phyloP scores from a whole-genome alignment of 2,113 vertebrate species.

The Ictalurus furcatus region DNA sequence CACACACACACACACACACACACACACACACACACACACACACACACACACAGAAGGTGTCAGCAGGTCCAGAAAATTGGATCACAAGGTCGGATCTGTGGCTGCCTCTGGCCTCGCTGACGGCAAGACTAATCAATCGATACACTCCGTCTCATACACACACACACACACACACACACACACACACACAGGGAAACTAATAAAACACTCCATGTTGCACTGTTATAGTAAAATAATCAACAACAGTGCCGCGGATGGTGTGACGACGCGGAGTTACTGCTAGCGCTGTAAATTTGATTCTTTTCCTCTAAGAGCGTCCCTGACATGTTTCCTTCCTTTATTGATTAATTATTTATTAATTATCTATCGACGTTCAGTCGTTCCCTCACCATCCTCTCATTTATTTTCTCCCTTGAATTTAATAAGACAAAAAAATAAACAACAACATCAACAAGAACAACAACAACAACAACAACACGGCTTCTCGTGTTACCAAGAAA shows the following conservation, averaged over 20 bases:
- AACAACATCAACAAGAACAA: too few relatives aligned
- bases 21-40: slow-evolving; percentile 57
- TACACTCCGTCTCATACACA: slow-evolving; percentile 78
- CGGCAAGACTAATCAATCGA: slow-evolving; percentile 87
- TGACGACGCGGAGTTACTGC: neutral
- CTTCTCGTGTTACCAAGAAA: too few relatives aligned
- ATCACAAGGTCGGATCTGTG: slow-evolving; percentile 85
- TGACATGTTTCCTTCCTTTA: too few relatives aligned
- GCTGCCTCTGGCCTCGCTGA: slow-evolving; percentile 79
- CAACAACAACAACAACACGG: too few relatives aligned
- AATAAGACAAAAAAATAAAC: too few relatives aligned
- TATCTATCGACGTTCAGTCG: too few relatives aligned
- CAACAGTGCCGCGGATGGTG: neutral
- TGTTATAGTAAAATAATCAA: neutral
- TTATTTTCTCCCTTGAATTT: neutral
- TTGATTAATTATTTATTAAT: too few relatives aligned
- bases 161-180: slow-evolving; percentile 77
- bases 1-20: slow-evolving; percentile 42
- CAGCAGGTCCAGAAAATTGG: slow-evolving; percentile 88
- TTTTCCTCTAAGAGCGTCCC: too few relatives aligned
- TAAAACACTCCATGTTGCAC: neutral
- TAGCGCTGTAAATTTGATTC: neutral
- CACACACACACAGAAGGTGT: slow-evolving; percentile 78
- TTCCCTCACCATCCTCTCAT: neutral
- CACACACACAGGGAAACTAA: slow-evolving; percentile 67